Base-by-base conservation (phyloP, 1,140 invertebrate genomes). In the Holotrichia oblita region DNA sequence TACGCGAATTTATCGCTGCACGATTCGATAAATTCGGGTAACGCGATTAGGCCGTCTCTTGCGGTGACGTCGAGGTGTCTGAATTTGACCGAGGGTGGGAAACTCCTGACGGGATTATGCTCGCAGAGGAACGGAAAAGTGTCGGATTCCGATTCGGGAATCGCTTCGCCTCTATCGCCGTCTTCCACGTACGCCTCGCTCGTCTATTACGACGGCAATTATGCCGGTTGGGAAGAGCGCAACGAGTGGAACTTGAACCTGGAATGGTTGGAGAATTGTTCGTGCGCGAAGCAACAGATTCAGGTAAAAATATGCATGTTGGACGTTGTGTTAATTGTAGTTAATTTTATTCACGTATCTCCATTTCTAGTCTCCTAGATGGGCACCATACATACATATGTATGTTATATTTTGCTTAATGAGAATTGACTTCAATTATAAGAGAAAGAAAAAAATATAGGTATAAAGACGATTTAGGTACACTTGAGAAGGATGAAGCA, bases 71-170 rank as follows among this genome's bases (percentile, higher is more conserved):
- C 24, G 14, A 78, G 20, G 20, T 77, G 61, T 59, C 73, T 78
- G 17, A 78, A 78, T 22, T 55, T 55, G 22, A 69, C 17, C 22
- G 44, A 72, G 61, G 61, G 44, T 61, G 74, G 78, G 64, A 73
- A 55, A n/a, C 6, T n/a, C n/a, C n/a, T 22, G 22, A 27, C 34
- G 6, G 24, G 20, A 72, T 3, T 55, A 55, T n/a, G 6, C 17
- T 55, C 48, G 48, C 48, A 55, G 0, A 81, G 82, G 69, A 78
- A 81, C 40, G 83, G 82, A 6, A 85, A 85, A 81, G 79, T 84
- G 34, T 90, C 89, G 81, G 90, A 91, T 83, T 88, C 88, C 8
- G 90, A 91, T 83, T 90, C 90, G 82, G 90, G 90, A 4, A 90
- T 91, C 77, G 85, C 90, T 34, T 90, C 89, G 22, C 90, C 90